Evolutionary conservation across 1,140 invertebrate genomes (phyloP), one percentile per base, ranked within the genome.

Genomic region (Temnothorax curvispinosus): DNA sequence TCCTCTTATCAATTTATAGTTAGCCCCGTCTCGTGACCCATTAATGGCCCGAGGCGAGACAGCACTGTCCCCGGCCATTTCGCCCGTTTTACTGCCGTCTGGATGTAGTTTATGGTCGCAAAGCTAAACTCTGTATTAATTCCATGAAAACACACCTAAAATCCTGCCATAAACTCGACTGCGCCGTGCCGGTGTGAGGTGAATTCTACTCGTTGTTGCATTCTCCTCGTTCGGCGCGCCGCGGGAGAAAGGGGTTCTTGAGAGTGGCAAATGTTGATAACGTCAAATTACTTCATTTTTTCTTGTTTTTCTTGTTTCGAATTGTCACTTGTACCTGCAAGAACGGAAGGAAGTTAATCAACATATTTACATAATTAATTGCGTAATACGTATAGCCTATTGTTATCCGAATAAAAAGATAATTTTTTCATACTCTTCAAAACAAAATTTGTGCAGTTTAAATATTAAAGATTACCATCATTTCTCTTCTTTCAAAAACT

Each of bases 61-160:
- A 80, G 88, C 86, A 85, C 87, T 91, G 92, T 94, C 88, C 92
- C 91, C 90, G 90, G 91, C 88, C 91, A 92, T 94, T 93, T 93
- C 92, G 91, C 84, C 76, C 86, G 89, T 81, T 92, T 94, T 92
- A 94, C 92, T 91, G 86, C 89, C 92, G 92, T 94, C 92, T 93
- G 93, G 92, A 92, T 93, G 89, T 90, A 89, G 91, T 94, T 94
- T 93, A 93, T 89, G 91, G 90, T 91, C 90, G 89, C 90, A 91
- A 93, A 93, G 92, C 92, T 93, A 91, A 93, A 93, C 92, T 94
- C 91, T 92, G 90, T 93, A 94, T 94, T 93, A 94, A 94, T 94
- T 93, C 93, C 88, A 93, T 92, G 91, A 93, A 94, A 93, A 93
- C 91, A 91, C 91, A 91, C 87, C 90, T 91, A 92, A 93, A 93